These are phyloP conservation scores for Aphrophora alni DNA, from an alignment of 2,888 invertebrate species.

Conservation along the genomic window DNA sequence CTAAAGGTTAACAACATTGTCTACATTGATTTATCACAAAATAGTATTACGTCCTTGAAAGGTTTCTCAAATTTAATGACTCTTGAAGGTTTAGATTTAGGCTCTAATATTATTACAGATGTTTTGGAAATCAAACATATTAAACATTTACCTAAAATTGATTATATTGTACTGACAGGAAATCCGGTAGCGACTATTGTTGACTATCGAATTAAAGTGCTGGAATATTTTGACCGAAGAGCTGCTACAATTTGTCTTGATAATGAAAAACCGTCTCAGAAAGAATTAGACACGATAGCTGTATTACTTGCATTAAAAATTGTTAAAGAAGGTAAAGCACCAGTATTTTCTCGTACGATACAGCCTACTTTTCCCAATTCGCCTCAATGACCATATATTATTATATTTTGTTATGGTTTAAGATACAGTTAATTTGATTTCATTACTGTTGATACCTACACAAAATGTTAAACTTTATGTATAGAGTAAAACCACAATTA, in stretches of 20 bases:
- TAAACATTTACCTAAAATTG: slow-evolving; percentile 83
- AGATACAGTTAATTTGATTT: too few relatives aligned
- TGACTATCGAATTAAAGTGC: slow-evolving; percentile 89
- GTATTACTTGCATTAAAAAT: slow-evolving; percentile 86
- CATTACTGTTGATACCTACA: too few relatives aligned
- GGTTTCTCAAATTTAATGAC: slow-evolving; percentile 87
- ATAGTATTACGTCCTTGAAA: slow-evolving; percentile 73
- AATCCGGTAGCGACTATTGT: slow-evolving; percentile 86
- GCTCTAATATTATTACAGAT: slow-evolving; percentile 81
- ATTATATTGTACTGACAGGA: slow-evolving; percentile 84
- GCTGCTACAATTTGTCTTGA: slow-evolving; percentile 86
- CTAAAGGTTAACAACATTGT: slow-evolving; percentile 87
- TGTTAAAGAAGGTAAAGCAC: slow-evolving; percentile 73
- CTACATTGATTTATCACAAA: slow-evolving; percentile 84
- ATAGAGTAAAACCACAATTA: too few relatives aligned
- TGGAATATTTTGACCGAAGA: slow-evolving; percentile 85
- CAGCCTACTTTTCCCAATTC: slow-evolving; percentile 36
- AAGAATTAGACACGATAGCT: slow-evolving; percentile 90
- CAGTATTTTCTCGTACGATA: slow-evolving; percentile 57
- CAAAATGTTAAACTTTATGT: too few relatives aligned
- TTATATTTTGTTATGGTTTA: not conserved
- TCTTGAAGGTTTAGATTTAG: slow-evolving; percentile 82
- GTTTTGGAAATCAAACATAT: slow-evolving; percentile 83
- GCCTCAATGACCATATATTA: not conserved
- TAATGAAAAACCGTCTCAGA: slow-evolving; percentile 83